Evolutionary conservation across 2,888 invertebrate species (phyloP), one percentile per base, ranked within the genome.

Genomic region (Deroplatys truncata): DNA sequence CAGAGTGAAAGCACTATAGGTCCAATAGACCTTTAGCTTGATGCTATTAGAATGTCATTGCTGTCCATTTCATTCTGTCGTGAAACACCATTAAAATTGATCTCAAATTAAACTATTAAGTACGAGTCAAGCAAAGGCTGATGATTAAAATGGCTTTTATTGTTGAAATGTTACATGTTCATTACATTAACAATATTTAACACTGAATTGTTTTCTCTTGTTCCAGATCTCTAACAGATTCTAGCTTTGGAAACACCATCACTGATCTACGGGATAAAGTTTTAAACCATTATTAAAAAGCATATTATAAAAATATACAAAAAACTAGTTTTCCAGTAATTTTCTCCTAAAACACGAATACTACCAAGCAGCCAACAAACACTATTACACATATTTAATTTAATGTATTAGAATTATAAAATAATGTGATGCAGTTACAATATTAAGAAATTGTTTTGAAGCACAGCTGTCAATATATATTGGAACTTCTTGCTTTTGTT

Each of bases 311-410:
- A 72, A 72, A 49, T 49, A 85, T 28, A n/a, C 16, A 85, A 85
- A n/a, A 85, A n/a, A 49, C 28, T 85, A 85, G 85, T 85, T 85
- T 85, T 56, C 85, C 85, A 85, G 28, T 56, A 85, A 49, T 85
- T 85, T 49, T 29, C 28, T 28, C 49, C 49, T 16, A 2, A 35
- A 85, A 84, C 29, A 85, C 15, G 20, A 49, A 43, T 85, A 43
- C 25, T 35, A 72, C 56, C 56, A 72, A 85, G 49, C 85, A 85
- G 85, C 49, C 85, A 28, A 43, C 43, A 49, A 85, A 16, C 43
- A 43, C 28, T 85, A 28, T 31, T 84, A 84, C 56, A 72, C 56
- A 20, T 72, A 72, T 72, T 25, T 85, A 85, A 85, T 35, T 85
- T 85, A 28, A 85, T 85, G 84, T 85, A 35, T 20, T 20, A 25